Evolutionary conservation across 2,113 vertebrate species (phyloP), one percentile per base, ranked within the genome.

Genomic region (Albula goreensis): DNA sequence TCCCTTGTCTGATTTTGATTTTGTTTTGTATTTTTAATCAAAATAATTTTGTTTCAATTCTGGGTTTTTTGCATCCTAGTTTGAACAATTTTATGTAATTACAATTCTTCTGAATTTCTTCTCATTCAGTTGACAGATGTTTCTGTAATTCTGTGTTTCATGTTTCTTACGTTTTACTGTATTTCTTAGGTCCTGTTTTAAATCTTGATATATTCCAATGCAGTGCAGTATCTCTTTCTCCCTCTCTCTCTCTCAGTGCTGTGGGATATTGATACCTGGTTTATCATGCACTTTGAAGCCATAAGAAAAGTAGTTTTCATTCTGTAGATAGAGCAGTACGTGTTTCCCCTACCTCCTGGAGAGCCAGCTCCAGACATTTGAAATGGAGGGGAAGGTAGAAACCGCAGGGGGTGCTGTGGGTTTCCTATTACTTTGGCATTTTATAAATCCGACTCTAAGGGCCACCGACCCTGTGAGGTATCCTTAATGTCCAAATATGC

Each of bases 171-270:
- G 9, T 3, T 15, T 10, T 15, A 3, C 57, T 8, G 9, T 8
- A 53, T 53, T 53, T 84, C 19, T 84, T n/a, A 50, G 52, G 48
- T 70, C 48, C 83, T 83, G 83, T 83, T 83, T 31, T 83, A 84
- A 17, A 17, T 70, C 63, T 70, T 4, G 5, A 17, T 70, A 5
- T 17, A 12, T 63, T 4, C 15, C 60, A 12, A 15, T 63, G 53
- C 53, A 12, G 10, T 63, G 10, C 2, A 9, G 7, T 12, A 6
- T 7, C 7, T 9, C 12, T 56, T 56, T 56, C 53, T 12, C 53
- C 7, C 7, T 4, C 17, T 17, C 17, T n/a, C 22, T n/a, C 63
- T 22, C 63, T n/a, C 2, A 22, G 70, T 56, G 31, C 53, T 80
- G 25, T 60, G 53, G 77, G 84, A 60, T 60, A 79, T 80, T 80